Conservation (phyloP, 2,797 vertebrate species). For the Microtus californicus region DNA sequence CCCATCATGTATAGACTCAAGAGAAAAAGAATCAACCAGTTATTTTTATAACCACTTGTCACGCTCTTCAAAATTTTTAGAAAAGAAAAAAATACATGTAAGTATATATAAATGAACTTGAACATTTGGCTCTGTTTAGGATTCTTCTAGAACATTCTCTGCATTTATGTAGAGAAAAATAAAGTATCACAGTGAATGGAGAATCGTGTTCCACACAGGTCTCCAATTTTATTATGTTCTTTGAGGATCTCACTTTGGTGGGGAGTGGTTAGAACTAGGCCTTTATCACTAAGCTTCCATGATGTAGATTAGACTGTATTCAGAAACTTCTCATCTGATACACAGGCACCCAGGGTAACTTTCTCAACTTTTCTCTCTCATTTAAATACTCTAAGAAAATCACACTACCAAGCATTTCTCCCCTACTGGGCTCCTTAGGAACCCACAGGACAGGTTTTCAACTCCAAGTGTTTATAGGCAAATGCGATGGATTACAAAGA, state of each 20-base stretch:
- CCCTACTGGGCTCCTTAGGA: neutral
- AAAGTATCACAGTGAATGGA: neutral
- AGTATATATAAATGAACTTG: constrained; percentile 37
- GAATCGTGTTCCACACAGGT: constrained; percentile 62
- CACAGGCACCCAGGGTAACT: neutral
- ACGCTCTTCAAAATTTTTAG: constrained; percentile 17
- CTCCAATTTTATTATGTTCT: constrained; percentile 38
- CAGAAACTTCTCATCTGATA: constrained; percentile 4
- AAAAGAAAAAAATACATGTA: constrained; percentile 40
- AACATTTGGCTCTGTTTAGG: constrained; percentile 41
- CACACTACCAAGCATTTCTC: neutral
- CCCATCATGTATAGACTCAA: neutral
- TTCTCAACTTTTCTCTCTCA: neutral
- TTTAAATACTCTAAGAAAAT: constrained; percentile 45
- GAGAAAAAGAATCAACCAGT: neutral
- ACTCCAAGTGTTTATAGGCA: neutral
- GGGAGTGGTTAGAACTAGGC: neutral
- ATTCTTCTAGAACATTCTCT: constrained; percentile 62
- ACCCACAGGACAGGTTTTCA: neutral
- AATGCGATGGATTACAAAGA: neutral
- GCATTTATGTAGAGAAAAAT: constrained; percentile 51
- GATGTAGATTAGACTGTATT: constrained; percentile 25
- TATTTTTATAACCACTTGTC: constrained; percentile 64
- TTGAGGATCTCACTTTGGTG: neutral
- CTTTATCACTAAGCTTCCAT: constrained; percentile 51